Conservation (phyloP, 2,113 vertebrate genomes). For the Crypturellus undulatus region DNA sequence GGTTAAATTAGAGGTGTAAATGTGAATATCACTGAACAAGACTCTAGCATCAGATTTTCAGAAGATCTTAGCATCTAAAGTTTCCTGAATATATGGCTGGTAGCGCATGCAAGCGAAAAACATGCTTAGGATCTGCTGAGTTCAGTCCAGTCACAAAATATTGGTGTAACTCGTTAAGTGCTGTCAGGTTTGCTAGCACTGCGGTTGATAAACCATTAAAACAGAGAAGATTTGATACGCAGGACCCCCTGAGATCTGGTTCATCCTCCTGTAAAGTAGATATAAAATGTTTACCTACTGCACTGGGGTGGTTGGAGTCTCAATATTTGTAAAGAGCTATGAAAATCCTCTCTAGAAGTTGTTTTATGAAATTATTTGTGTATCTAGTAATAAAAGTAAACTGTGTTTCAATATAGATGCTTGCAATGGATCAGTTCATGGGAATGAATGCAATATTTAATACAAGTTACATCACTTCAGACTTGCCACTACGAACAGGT, state of each 20-base stretch:
- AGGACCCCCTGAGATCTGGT: neutral
- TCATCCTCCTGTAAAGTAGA: neutral
- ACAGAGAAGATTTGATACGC: neutral
- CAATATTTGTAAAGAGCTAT: neutral
- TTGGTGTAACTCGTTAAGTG: neutral
- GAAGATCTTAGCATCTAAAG: neutral
- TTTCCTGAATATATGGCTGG: neutral
- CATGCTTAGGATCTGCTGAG: neutral
- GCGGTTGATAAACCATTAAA: neutral
- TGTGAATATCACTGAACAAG: neutral
- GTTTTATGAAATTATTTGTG: neutral
- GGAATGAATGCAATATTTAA: conserved; percentile 76
- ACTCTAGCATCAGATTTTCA: neutral
- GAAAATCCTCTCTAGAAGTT: neutral
- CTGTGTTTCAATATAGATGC: conserved; percentile 74
- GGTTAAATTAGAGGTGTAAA: neutral
- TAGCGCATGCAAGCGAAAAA: neutral
- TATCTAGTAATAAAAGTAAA: neutral
- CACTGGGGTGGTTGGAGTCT: neutral
- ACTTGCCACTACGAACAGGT: conserved; percentile 78
- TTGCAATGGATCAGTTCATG: conserved; percentile 72
- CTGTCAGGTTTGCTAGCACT: neutral
- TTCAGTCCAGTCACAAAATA: neutral
- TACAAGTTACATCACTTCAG: conserved; percentile 74
- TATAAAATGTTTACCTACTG: neutral